These are phyloP conservation scores for Tokudaia muenninki DNA, from an alignment of 2,797 vertebrate species.

Conservation along the genomic window DNA sequence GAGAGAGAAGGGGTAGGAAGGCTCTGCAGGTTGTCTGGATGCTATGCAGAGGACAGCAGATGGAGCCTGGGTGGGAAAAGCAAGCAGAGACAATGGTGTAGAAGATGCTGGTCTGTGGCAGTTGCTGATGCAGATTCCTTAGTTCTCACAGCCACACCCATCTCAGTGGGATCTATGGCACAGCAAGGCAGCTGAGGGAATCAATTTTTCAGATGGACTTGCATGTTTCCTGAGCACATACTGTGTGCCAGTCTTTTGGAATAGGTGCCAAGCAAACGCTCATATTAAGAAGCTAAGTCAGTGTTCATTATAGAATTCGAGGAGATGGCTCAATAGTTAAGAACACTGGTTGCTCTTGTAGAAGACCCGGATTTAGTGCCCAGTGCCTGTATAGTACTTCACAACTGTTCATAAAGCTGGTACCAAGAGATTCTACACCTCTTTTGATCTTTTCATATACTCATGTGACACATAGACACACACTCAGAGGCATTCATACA, in stretches of 20 bases:
- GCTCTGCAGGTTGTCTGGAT: constrained; percentile 23
- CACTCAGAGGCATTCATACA: background rate
- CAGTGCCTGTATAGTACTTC: no score
- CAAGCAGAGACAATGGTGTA: background rate
- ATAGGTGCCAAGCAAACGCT: background rate
- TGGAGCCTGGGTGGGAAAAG: background rate
- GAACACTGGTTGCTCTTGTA: background rate
- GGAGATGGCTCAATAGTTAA: background rate
- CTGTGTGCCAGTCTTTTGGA: background rate
- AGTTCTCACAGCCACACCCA: fast-evolving
- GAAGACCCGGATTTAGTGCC: background rate
- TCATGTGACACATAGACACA: background rate
- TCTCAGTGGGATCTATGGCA: background rate
- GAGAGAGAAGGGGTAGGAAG: background rate
- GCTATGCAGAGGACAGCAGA: constrained; percentile 29
- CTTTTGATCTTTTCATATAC: background rate
- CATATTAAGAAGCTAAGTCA: background rate
- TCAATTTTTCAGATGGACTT: background rate
- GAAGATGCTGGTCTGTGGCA: fast-evolving
- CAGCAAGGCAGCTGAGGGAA: background rate
- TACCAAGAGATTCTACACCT: background rate
- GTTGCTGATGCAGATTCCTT: background rate
- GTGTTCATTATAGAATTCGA: background rate
- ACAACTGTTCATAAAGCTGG: background rate
- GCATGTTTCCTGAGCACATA: background rate